A percentile compares a stretch with the other conserved stretches of the same genome.
Evolutionary conservation across 2,888 invertebrate genomes (phyloP).

Genomic region (Eristalinus aeneus): DNA sequence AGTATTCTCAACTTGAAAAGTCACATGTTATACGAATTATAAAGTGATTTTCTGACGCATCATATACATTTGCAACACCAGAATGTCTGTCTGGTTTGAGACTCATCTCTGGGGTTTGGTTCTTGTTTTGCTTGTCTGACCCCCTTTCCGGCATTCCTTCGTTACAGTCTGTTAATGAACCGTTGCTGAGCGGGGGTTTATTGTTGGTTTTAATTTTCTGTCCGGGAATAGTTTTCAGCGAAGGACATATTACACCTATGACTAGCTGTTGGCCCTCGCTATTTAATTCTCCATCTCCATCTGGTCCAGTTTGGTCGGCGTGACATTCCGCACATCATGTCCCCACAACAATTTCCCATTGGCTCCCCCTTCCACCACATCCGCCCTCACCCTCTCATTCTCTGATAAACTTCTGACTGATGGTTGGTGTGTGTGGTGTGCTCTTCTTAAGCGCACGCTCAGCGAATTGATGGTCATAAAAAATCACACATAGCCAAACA

Average conservation of each 20-base stretch:
- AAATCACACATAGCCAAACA: conserved; percentile 52
- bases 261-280: no score
- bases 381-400: not conserved
- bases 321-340: no score
- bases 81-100: conserved; percentile 74
- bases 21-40: conserved; percentile 78
- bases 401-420: conserved; percentile 5
- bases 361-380: no score
- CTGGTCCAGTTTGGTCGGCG: no score
- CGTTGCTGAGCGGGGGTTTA: not conserved
- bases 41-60: conserved; percentile 80
- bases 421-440: conserved; percentile 27
- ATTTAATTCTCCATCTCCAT: no score
- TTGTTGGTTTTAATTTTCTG: not conserved
- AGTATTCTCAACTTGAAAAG: conserved; percentile 50
- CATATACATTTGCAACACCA: conserved; percentile 80
- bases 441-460: conserved; percentile 69
- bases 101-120: not conserved
- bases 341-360: no score
- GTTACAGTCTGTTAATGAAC: conserved; percentile 29
- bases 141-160: not conserved
- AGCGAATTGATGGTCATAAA: conserved; percentile 74
- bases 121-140: not conserved
- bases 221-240: no score
- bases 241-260: not conserved